Evolutionary conservation across 2,113 vertebrate species (phyloP), one percentile per base, ranked within the genome.

Genomic region (Hippocampus abdominalis): DNA sequence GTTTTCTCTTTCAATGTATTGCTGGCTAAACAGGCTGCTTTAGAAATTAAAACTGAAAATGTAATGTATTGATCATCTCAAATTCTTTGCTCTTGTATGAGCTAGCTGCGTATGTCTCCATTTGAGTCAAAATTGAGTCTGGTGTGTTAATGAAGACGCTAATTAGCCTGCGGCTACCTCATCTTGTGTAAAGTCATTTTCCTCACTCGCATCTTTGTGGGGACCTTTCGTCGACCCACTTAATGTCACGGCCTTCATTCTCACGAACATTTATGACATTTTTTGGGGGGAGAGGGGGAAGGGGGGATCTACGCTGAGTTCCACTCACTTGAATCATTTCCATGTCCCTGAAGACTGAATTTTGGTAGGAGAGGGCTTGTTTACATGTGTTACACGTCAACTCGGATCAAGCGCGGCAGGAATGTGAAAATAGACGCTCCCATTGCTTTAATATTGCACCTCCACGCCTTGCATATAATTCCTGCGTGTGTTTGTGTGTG

Each of bases 61-160:
- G 3, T 62, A 12, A 8, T 2, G 32, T n/a, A 11, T 7, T 11
- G 11, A 63, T 11, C 10, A n/a, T 42, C 13, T 60, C 27, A 29
- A 60, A 53, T n/a, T 53, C 3, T 23, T 54, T 54, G n/a, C 8
- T 54, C 9, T 54, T 1, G 51, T 10, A 9, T n/a, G 21, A n/a
- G 2, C 21, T 51, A 3, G 21, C 57, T 18, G 57, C 57, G 0
- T 18, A 3, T 21, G n/a, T 39, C 42, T 67, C 10, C 69, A 69
- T n/a, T n/a, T 53, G 51, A 75, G 21, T 81, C 78, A 62, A 83
- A 51, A 75, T 86, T 66, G 69, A 64, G 53, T 68, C 15, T 74
- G 68, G 71, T 54, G 70, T 67, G 69, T 69, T 78, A 64, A 79
- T 76, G 32, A 51, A 67, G 54, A 76, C 21, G 51, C 51, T 79